Percentiles rank a stretch among this genome's conserved stretches.
These are phyloP conservation scores for Axinella damicornis DNA, from an alignment of 37 sponge, comb jelly and placozoan genomes.

Conservation along the genomic window DNA sequence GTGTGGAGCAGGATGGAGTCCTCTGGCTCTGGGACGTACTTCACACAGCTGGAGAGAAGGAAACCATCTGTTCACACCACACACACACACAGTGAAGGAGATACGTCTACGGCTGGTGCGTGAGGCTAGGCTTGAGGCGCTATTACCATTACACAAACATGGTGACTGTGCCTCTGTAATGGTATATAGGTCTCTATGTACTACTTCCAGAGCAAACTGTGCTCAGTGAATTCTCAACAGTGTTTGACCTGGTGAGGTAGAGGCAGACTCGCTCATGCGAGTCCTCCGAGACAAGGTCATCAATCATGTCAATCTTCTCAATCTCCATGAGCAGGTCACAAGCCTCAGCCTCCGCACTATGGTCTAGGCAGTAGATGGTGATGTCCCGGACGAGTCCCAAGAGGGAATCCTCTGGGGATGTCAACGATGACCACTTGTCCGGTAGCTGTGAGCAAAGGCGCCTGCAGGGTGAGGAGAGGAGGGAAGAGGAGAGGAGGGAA, in stretches of 20 bases:
- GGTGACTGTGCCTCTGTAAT: too few species aligned
- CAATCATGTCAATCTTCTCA: conserved; percentile 69
- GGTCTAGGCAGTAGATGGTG: conserved; percentile 81
- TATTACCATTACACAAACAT: too few species aligned
- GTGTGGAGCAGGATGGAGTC: conserved; percentile 84
- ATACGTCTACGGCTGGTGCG: too few species aligned
- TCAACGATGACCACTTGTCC: conserved; percentile 37
- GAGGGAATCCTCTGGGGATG: conserved; percentile 18
- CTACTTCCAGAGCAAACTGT: too few species aligned
- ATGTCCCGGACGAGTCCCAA: conserved; percentile 74
- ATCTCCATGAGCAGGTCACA: conserved; percentile 99
- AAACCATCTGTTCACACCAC: too few species aligned
- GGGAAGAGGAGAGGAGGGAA: neutral
- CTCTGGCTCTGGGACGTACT: conserved; percentile 97
- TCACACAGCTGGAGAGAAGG: conserved; percentile 93
- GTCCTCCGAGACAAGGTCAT: conserved; percentile 62
- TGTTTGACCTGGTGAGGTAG: conserved; percentile 91
- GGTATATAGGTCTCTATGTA: too few species aligned
- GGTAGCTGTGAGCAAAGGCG: conserved; percentile 79
- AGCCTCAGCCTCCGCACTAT: conserved; percentile 94
- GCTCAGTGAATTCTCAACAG: too few species aligned
- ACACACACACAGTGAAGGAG: too few species aligned
- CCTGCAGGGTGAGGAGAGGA: conserved; percentile 6
- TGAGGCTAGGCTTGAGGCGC: too few species aligned
- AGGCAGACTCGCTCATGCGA: conserved; percentile 91